These are phyloP conservation scores for Brachyhypopomus occidentalis DNA, from an alignment of 2,113 vertebrate genomes.

Conservation along the genomic window DNA sequence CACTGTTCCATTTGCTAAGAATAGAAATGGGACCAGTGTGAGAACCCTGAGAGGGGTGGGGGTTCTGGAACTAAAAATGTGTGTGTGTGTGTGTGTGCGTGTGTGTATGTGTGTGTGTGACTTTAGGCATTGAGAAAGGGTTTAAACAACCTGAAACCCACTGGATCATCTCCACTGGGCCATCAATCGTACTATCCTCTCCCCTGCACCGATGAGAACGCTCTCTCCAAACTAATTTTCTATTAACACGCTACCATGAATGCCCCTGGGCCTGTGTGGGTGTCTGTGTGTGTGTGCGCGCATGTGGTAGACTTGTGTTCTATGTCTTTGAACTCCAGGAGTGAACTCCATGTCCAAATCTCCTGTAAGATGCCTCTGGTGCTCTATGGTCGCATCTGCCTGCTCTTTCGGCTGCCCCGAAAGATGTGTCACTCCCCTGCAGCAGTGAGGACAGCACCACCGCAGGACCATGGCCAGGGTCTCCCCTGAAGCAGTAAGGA, in stretches of 20 bases:
- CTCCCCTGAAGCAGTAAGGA: too few relatives aligned
- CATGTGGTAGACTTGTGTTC: slow-evolving; percentile 12
- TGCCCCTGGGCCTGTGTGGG: slow-evolving; percentile 6
- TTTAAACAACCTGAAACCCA: slow-evolving; percentile 12
- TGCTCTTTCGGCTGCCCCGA: slow-evolving; percentile 1
- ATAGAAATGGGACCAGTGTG: slow-evolving; percentile 43
- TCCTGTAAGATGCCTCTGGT: slow-evolving; percentile 5
- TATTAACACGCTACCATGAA: slow-evolving; percentile 27
- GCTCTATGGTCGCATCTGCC: too few relatives aligned
- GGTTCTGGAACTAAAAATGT: background rate
- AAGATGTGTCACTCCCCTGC: background rate
- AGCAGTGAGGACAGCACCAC: background rate
- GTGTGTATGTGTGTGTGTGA: slow-evolving; percentile 31
- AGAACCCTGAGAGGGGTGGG: background rate
- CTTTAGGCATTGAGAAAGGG: background rate
- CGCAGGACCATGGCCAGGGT: too few relatives aligned
- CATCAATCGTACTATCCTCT: too few relatives aligned
- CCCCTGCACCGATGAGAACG: background rate
- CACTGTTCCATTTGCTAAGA: slow-evolving; percentile 25
- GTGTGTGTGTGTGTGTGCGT: slow-evolving; percentile 10
- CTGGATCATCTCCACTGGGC: background rate
- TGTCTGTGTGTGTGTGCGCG: slow-evolving; percentile 20
- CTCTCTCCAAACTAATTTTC: slow-evolving; percentile 39
- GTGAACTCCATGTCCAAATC: slow-evolving; percentile 27
- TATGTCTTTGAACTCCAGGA: slow-evolving; percentile 30